Conservation (phyloP, 53 echinoderm and acorn worm genomes). For the Mesocentrotus franciscanus region DNA sequence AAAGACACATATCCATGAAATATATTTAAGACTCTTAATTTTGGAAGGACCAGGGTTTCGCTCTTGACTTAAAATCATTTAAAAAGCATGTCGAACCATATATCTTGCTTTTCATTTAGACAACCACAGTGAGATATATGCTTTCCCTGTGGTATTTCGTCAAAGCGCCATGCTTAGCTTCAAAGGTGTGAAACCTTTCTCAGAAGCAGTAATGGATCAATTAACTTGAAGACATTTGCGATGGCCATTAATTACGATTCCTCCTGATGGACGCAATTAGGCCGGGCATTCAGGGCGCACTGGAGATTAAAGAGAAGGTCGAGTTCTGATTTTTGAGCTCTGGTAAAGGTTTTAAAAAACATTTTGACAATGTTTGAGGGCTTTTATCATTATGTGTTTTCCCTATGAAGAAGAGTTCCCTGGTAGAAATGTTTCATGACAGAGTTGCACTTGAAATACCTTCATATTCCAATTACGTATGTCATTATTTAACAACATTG, state of each 20-base stretch:
- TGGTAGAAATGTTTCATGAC: no score
- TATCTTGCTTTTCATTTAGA: neutral
- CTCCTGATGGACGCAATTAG: conserved; percentile 15
- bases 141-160: neutral
- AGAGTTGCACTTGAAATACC: no score
- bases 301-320: neutral
- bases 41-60: neutral
- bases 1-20: no score
- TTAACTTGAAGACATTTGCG: conserved; percentile 26
- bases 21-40: no score
- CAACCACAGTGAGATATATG: neutral
- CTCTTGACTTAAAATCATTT: neutral
- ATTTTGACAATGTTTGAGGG: neutral
- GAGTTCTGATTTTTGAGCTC: neutral
- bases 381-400: no score
- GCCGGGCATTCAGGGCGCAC: neutral
- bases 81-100: neutral
- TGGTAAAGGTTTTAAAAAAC: neutral
- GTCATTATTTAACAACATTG: neutral
- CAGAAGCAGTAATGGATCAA: conserved; percentile 24
- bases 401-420: no score
- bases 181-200: conserved; percentile 10
- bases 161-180: neutral
- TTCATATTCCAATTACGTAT: neutral
- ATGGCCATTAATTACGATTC: conserved; percentile 29